phyloP scores from a whole-genome alignment of 2,888 invertebrate species.

The Thera britannica region DNA sequence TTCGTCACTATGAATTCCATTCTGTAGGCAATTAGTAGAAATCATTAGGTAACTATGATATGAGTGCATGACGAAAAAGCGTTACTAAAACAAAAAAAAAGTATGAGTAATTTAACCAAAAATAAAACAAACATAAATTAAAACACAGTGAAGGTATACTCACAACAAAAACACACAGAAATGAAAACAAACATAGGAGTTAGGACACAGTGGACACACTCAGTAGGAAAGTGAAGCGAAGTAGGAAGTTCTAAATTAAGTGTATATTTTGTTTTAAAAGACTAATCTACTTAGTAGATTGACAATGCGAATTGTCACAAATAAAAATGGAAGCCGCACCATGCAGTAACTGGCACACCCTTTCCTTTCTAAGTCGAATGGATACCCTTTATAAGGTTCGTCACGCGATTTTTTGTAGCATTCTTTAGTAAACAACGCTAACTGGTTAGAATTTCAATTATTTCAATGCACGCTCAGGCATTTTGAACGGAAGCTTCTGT shows the following conservation, averaged over 20 bases:
- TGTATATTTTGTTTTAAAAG: no score
- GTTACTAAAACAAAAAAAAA: conserved; percentile 1
- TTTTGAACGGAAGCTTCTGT: conserved; percentile 1
- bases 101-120: neutral
- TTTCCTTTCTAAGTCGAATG: conserved; percentile 17
- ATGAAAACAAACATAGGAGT: neutral
- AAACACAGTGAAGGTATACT: conserved; percentile 30
- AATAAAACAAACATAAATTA: conserved; percentile 30
- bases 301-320: conserved; percentile 11
- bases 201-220: neutral
- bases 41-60: neutral
- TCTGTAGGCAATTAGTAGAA: neutral
- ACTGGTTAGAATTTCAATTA: conserved; percentile 15
- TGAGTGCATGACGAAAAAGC: conserved; percentile 1
- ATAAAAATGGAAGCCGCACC: conserved; percentile 26
- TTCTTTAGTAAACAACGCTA: conserved; percentile 22
- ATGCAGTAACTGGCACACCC: conserved; percentile 46
- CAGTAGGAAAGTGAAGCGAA: neutral
- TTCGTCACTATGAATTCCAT: neutral
- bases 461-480: conserved; percentile 3
- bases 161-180: conserved; percentile 32
- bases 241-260: neutral
- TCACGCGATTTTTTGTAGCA: conserved; percentile 45
- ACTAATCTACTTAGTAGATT: neutral
- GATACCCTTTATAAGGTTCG: conserved; percentile 36